Evolutionary conservation across 2,113 vertebrate genomes (phyloP).

Genomic region (Toxostoma redivivum): DNA sequence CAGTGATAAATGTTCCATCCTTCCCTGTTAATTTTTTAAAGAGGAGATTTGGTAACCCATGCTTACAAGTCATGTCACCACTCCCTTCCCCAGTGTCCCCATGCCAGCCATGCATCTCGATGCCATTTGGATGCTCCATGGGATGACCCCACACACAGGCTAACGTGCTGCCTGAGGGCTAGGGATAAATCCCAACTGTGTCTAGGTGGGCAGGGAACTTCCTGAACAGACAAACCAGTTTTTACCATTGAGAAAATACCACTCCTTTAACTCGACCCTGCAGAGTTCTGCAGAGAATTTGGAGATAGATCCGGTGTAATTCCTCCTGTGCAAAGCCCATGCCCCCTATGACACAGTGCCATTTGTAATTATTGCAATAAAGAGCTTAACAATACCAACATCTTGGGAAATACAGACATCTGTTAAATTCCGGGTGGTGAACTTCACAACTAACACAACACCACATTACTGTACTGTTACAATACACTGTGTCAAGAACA

Average conservation of each 20-base stretch:
- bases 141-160: neutral
- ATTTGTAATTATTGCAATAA: conserved; percentile 22
- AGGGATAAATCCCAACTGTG: neutral
- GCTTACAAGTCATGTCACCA: neutral
- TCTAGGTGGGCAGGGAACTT: conserved; percentile 58
- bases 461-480: conserved; percentile 69
- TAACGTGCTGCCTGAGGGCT: conserved; percentile 18
- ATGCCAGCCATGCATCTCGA: conserved; percentile 42
- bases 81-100: neutral
- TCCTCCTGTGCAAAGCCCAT: neutral
- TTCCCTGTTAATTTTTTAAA: neutral
- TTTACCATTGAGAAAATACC: neutral
- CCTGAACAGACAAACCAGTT: neutral
- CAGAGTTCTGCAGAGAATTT: neutral
- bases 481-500: conserved; percentile 66
- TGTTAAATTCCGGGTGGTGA: conserved; percentile 65
- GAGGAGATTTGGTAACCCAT: neutral
- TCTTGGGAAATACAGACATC: conserved; percentile 76
- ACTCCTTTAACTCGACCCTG: neutral
- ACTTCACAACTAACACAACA: conserved; percentile 70
- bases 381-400: conserved; percentile 66
- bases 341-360: conserved; percentile 41
- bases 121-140: neutral
- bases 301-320: rapidly evolving
- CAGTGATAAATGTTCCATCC: neutral